Conservation (phyloP, 2,888 invertebrate genomes). For the Cyaniris semiargus region DNA sequence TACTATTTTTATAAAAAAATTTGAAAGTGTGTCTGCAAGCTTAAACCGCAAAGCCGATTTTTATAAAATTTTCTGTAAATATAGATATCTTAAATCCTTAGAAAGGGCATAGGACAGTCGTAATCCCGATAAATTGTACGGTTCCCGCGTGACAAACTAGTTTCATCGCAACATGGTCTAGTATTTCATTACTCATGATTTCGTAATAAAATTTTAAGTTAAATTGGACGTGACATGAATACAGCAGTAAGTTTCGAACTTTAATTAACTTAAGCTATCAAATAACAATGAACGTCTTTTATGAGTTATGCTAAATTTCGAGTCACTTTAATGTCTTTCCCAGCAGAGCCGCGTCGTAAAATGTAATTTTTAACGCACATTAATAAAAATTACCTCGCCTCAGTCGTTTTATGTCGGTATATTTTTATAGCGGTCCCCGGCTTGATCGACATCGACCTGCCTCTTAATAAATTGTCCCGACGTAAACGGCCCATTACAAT, state of each 20-base stretch:
- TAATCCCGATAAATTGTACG: no score
- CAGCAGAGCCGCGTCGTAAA: neutral
- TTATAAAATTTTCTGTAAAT: neutral
- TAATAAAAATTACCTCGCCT: conserved; percentile 13
- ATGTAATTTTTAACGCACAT: conserved; percentile 9
- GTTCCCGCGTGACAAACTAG: no score
- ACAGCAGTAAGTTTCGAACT: neutral
- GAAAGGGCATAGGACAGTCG: no score
- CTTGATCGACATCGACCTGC: neutral
- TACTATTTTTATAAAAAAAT: neutral
- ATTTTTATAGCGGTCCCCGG: neutral
- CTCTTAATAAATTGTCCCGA: neutral
- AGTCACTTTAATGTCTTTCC: conserved; percentile 13
- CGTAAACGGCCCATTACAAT: neutral
- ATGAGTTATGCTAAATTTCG: conserved; percentile 7
- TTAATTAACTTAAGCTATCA: conserved; percentile 4
- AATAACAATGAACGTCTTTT: conserved; percentile 11
- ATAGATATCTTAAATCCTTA: no score
- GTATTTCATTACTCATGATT: no score
- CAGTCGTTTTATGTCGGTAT: neutral
- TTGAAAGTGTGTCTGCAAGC: neutral
- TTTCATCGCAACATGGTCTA: no score
- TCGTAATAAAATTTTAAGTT: neutral
- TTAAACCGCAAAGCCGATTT: neutral
- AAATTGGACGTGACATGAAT: neutral